A percentile compares a stretch with the other conserved stretches of the same genome.
phyloP scores from a whole-genome alignment of 2,888 invertebrate species.

The Epinotia brunnichana region DNA sequence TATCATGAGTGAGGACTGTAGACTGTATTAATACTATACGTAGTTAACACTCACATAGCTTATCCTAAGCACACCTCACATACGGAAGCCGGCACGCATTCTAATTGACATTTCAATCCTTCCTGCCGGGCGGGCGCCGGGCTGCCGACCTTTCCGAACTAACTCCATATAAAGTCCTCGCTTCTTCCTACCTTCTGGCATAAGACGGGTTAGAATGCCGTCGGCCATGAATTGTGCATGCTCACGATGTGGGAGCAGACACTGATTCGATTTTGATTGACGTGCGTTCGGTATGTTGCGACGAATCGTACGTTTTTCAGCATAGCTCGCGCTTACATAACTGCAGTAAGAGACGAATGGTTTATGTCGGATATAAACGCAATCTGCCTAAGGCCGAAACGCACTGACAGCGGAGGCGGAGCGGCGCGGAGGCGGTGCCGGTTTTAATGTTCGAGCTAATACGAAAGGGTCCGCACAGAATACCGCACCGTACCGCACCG shows the following conservation, averaged over 20 bases:
- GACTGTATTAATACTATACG: too few relatives aligned
- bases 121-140: constrained; percentile 17
- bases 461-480: too few relatives aligned
- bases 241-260: constrained; percentile 31
- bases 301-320: neutral
- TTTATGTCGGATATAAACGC: too few relatives aligned
- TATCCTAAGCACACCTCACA: neutral
- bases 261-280: constrained; percentile 19
- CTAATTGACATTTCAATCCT: constrained; percentile 29
- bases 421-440: too few relatives aligned
- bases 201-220: constrained; percentile 24
- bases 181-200: neutral
- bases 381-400: too few relatives aligned
- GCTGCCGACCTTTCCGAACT: neutral
- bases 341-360: too few relatives aligned
- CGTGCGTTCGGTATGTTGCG: constrained; percentile 15
- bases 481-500: too few relatives aligned
- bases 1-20: neutral
- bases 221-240: constrained; percentile 33
- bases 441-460: too few relatives aligned
- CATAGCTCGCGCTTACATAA: neutral
- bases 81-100: constrained; percentile 23
- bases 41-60: too few relatives aligned
- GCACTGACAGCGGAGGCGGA: too few relatives aligned
- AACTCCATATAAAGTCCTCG: neutral